Evolutionary conservation across 2,797 vertebrate genomes (phyloP).

Genomic region (Catostomus latipinnis): DNA sequence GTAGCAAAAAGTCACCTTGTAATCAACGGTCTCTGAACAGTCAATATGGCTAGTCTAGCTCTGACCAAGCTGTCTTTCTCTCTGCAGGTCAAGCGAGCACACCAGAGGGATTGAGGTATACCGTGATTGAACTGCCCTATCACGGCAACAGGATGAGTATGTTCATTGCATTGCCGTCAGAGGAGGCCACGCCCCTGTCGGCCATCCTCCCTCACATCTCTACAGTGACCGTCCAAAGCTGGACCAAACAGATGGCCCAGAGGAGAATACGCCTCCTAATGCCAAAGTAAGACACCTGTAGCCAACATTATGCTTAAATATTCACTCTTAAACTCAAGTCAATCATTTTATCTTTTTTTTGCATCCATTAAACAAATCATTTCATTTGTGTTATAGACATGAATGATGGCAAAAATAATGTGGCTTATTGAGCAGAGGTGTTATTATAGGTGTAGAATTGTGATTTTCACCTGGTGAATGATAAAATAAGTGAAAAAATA

Average conservation of each 20-base stretch:
- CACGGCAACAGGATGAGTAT: slow-evolving; percentile 90
- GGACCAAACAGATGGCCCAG: slow-evolving; percentile 84
- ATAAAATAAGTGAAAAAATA: too few relatives aligned
- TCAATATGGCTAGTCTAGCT: too few relatives aligned
- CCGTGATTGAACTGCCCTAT: slow-evolving; percentile 91
- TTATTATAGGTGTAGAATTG: too few relatives aligned
- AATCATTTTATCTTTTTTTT: neutral
- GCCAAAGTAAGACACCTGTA: slow-evolving; percentile 84
- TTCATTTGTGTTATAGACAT: too few relatives aligned
- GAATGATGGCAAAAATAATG: too few relatives aligned
- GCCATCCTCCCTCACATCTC: slow-evolving; percentile 89
- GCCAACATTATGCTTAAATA: neutral
- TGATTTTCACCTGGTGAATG: too few relatives aligned
- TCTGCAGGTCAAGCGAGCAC: slow-evolving; percentile 84
- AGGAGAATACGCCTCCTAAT: slow-evolving; percentile 88
- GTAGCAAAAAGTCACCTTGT: neutral
- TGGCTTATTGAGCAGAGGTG: too few relatives aligned
- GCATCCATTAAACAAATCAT: too few relatives aligned
- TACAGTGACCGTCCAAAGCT: slow-evolving; percentile 87
- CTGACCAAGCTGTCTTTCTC: neutral
- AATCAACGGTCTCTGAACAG: neutral
- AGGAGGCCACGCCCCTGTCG: slow-evolving; percentile 82
- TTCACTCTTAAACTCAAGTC: neutral
- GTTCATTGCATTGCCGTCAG: slow-evolving; percentile 86
- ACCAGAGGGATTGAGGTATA: slow-evolving; percentile 86